Percentiles rank a stretch among this genome's conserved stretches.
These are phyloP conservation scores for Teleiodes luculella DNA, from an alignment of 2,888 invertebrate genomes.

Conservation along the genomic window DNA sequence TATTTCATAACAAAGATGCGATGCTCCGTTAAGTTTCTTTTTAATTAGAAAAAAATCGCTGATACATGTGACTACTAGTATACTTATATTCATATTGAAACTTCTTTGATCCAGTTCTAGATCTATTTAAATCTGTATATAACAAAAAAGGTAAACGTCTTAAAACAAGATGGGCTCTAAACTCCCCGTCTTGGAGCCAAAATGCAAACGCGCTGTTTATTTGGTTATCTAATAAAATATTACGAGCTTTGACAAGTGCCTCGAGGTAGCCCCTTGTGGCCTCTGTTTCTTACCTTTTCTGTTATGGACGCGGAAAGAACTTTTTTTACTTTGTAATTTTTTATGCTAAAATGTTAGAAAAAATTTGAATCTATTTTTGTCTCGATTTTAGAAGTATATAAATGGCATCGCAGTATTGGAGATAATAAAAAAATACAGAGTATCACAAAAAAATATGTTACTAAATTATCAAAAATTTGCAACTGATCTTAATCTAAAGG, in stretches of 20 bases:
- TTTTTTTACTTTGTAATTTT: constrained; percentile 24
- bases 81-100: too few species aligned
- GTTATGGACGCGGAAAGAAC: constrained; percentile 54
- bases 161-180: constrained; percentile 5
- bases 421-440: too few species aligned
- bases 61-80: too few species aligned
- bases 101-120: too few species aligned
- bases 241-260: constrained; percentile 74
- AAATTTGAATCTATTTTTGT: background rate
- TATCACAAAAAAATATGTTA: too few species aligned
- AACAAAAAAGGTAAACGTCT: background rate
- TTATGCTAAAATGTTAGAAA: constrained; percentile 32
- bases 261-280: constrained; percentile 59
- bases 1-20: too few species aligned
- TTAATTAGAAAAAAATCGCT: too few species aligned
- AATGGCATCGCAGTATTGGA: background rate
- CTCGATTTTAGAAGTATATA: background rate
- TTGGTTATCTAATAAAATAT: constrained; percentile 78
- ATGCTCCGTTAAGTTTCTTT: too few species aligned
- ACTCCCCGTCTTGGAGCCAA: constrained; percentile 29
- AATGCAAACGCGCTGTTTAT: constrained; percentile 64
- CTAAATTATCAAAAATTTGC: too few species aligned
- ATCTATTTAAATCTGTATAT: background rate
- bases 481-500: background rate
- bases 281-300: constrained; percentile 48